A percentile compares a stretch with the other conserved stretches of the same genome.
phyloP scores from a whole-genome alignment of 2,888 invertebrate genomes.

The Ornithoptera priamus region DNA sequence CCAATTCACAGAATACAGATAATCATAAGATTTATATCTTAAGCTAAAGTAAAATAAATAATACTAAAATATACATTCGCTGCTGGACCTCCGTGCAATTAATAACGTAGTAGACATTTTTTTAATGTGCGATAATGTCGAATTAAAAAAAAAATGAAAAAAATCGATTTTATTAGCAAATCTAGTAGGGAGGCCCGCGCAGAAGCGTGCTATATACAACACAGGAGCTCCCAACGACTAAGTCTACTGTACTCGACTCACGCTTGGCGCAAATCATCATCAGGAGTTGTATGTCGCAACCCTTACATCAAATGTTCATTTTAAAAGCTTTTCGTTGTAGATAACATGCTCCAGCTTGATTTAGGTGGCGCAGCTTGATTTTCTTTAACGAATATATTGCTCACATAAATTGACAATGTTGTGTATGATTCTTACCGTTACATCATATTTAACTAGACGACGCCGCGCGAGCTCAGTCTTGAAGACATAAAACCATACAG shows the following conservation, averaged over 20 bases:
- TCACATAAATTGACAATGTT: conserved; percentile 17
- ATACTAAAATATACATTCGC: conserved; percentile 70
- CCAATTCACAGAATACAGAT: conserved; percentile 44
- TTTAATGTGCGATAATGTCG: too few relatives aligned
- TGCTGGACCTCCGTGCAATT: conserved; percentile 36
- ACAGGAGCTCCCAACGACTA: conserved; percentile 40
- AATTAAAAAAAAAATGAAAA: background rate
- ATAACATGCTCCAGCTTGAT: background rate
- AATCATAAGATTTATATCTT: conserved; percentile 67
- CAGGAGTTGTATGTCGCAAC: background rate
- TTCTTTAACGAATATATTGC: conserved; percentile 9
- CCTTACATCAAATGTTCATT: background rate
- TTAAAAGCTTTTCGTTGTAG: background rate
- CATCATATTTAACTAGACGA: conserved; percentile 35
- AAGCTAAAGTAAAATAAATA: conserved; percentile 76
- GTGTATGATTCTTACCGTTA: background rate
- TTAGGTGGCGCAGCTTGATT: background rate
- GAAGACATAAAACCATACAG: conserved; percentile 41
- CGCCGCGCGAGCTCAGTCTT: conserved; percentile 50
- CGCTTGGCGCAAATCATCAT: conserved; percentile 34
- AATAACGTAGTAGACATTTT: background rate
- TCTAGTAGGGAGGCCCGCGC: conserved; percentile 34
- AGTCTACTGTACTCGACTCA: conserved; percentile 27
- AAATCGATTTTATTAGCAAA: background rate
- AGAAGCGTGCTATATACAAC: conserved; percentile 49